Evolutionary conservation across 1,140 invertebrate genomes (phyloP).

Genomic region (Pomacea maculata): DNA sequence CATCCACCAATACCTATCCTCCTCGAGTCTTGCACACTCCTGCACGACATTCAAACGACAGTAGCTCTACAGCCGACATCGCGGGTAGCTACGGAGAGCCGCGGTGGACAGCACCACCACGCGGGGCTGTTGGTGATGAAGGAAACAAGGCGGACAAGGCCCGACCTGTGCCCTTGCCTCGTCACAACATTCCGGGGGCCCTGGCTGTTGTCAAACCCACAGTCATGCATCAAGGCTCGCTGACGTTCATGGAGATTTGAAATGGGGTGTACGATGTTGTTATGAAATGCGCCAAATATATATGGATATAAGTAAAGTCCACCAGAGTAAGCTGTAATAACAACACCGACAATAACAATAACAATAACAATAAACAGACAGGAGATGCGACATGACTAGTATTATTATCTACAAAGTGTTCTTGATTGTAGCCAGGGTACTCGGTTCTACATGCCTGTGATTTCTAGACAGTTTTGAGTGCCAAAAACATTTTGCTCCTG

Average conservation of each 20-base stretch:
- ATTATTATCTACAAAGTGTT: too few species aligned
- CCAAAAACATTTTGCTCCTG: too few species aligned
- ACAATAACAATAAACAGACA: too few species aligned
- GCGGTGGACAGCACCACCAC: slow-evolving; percentile 25
- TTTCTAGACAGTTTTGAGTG: too few species aligned
- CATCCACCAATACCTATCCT: slow-evolving; percentile 9
- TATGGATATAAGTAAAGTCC: too few species aligned
- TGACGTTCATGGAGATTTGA: slow-evolving; percentile 36
- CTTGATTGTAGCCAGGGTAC: too few species aligned
- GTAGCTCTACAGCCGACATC: slow-evolving; percentile 2
- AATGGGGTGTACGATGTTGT: not conserved
- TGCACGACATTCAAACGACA: not conserved
- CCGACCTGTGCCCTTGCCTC: slow-evolving; percentile 15
- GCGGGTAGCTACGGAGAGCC: slow-evolving; percentile 33
- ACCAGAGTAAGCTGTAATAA: too few species aligned
- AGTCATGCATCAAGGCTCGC: slow-evolving; percentile 32
- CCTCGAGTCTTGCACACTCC: not conserved
- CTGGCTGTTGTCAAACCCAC: slow-evolving; percentile 47
- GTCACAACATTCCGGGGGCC: slow-evolving; percentile 26
- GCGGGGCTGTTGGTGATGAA: not conserved
- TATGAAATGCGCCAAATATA: too few species aligned
- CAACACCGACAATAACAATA: too few species aligned
- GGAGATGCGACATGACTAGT: too few species aligned
- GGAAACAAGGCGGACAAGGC: slow-evolving; percentile 7
- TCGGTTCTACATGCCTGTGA: too few species aligned